phyloP scores from a whole-genome alignment of 2,888 invertebrate genomes.

The Leptinotarsa rubiginosa region DNA sequence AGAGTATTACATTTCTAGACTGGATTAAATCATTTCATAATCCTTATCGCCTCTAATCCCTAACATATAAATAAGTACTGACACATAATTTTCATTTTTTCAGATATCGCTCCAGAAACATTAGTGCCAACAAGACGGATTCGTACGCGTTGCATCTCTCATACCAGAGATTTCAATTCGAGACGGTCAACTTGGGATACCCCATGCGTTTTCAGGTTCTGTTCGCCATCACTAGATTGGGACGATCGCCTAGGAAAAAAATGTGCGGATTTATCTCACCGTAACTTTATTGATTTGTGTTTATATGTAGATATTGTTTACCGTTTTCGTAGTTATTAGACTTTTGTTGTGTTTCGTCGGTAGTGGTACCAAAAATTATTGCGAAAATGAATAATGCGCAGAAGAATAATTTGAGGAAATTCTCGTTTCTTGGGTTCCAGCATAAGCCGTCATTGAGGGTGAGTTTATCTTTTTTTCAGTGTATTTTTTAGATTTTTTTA shows the following conservation, averaged over 20 bases:
- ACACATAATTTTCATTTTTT: conserved; percentile 25
- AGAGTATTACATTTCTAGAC: neutral
- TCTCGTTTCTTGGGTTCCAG: conserved; percentile 80
- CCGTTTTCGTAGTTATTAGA: conserved; percentile 23
- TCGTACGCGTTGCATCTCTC: conserved; percentile 36
- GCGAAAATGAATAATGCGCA: conserved; percentile 49
- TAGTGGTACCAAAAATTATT: conserved; percentile 18
- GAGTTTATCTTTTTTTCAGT: conserved; percentile 52
- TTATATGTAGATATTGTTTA: conserved; percentile 18
- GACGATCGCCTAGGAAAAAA: conserved; percentile 66
- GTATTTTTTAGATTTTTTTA: too few species aligned
- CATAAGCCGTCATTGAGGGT: conserved; percentile 67
- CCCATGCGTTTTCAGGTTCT: conserved; percentile 65
- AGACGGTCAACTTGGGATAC: conserved; percentile 62
- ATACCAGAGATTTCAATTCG: conserved; percentile 47
- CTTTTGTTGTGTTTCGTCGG: conserved; percentile 4
- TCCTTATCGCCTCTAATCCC: conserved; percentile 4
- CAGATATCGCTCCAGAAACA: conserved; percentile 35
- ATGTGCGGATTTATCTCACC: conserved; percentile 32
- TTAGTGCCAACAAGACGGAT: conserved; percentile 46
- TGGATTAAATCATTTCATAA: conserved; percentile 3
- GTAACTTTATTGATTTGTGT: conserved; percentile 32
- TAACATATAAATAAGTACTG: conserved; percentile 10
- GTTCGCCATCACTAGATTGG: conserved; percentile 64
- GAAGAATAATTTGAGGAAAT: conserved; percentile 75